Conservation (phyloP, 2,797 vertebrate genomes). For the Saxicola maurus region DNA sequence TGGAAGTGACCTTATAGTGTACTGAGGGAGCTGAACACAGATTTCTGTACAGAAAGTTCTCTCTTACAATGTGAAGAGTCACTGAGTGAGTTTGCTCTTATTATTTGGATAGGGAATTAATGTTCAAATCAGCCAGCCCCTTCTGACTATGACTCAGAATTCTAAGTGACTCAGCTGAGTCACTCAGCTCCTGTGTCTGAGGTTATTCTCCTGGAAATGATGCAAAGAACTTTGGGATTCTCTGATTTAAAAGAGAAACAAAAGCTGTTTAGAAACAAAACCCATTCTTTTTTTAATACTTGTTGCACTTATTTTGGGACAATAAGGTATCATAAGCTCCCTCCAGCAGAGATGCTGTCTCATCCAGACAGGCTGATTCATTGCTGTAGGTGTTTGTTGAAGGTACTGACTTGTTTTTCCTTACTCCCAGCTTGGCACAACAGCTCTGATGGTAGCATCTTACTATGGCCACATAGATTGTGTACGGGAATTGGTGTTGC, state of each 20-base stretch:
- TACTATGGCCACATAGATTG: constrained; percentile 88
- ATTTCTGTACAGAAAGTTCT: neutral
- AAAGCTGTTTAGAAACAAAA: neutral
- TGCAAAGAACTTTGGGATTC: neutral
- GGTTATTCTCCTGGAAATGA: neutral
- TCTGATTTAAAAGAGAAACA: neutral
- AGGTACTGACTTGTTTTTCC: constrained; percentile 51
- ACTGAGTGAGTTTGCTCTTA: neutral
- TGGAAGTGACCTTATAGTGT: neutral
- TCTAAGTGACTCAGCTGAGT: neutral
- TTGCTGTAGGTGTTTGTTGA: neutral
- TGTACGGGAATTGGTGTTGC: constrained; percentile 88
- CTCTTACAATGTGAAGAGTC: neutral
- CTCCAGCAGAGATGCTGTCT: neutral
- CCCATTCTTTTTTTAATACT: neutral
- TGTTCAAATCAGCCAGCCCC: neutral
- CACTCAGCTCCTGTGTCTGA: neutral
- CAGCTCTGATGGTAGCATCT: constrained; percentile 94
- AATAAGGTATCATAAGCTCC: neutral
- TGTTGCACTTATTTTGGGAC: neutral
- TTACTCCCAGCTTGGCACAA: constrained; percentile 84
- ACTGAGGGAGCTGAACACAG: neutral
- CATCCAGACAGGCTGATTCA: neutral
- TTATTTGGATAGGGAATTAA: neutral
- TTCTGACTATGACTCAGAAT: constrained; percentile 9